Percentiles rank a stretch among this genome's conserved stretches.
Evolutionary conservation across 2,113 vertebrate species (phyloP).

Genomic region (Rhombomys opimus): DNA sequence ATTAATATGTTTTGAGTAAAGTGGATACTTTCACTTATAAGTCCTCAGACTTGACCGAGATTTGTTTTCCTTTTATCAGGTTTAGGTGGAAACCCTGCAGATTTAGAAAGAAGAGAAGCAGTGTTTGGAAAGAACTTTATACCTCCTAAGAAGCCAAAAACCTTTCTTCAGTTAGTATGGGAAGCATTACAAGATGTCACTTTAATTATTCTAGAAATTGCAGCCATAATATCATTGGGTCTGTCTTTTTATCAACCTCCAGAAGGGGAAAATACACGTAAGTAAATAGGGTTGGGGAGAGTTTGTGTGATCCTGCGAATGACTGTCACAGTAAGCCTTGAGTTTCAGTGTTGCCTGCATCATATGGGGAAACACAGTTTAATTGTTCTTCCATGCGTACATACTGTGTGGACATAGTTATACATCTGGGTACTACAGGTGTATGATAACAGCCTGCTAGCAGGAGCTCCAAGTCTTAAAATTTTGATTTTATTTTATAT

Average conservation of each 20-base stretch:
- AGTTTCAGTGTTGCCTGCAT: not conserved
- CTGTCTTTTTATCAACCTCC: constrained; percentile 99
- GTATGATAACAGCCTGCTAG: not conserved
- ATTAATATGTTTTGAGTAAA: constrained; percentile 59
- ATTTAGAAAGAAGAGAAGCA: constrained; percentile 97
- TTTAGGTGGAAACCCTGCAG: constrained; percentile 96
- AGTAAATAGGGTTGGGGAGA: constrained; percentile 79
- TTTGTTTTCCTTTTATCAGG: constrained; percentile 87
- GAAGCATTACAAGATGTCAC: constrained; percentile 99
- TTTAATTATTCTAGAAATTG: constrained; percentile 99
- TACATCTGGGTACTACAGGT: not conserved
- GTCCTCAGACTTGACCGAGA: constrained; percentile 57
- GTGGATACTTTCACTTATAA: constrained; percentile 60
- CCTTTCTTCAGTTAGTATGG: constrained; percentile 99
- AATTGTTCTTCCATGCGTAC: not conserved
- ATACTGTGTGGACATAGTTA: not conserved
- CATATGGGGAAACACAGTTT: not conserved
- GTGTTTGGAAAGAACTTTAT: constrained; percentile 98
- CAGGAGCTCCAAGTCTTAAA: not conserved
- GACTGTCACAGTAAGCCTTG: not conserved
- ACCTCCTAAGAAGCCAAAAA: constrained; percentile 99
- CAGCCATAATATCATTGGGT: constrained; percentile 99
- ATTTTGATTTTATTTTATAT: not conserved
- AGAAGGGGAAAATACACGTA: constrained; percentile 93
- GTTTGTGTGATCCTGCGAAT: not conserved